phyloP scores from a whole-genome alignment of 2,797 vertebrate species.

The Coregonus ussuriensis region DNA sequence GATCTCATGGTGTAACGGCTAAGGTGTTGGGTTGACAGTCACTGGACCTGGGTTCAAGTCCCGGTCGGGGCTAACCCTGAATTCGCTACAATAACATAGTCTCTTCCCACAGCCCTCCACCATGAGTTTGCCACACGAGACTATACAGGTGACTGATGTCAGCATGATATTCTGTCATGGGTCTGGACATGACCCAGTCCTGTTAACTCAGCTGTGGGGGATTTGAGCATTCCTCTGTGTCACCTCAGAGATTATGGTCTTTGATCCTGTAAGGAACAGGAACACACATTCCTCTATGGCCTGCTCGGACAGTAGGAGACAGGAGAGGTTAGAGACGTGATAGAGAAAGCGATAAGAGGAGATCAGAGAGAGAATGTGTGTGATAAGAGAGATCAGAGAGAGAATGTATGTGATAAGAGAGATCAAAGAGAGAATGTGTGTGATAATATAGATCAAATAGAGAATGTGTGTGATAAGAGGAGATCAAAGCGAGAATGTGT shows the following conservation, averaged over 20 bases:
- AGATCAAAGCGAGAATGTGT: not conserved
- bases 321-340: constrained; percentile 13
- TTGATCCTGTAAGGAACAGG: constrained; percentile 44
- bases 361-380: too few relatives aligned
- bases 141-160: too few relatives aligned
- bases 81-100: too few relatives aligned
- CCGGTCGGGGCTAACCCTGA: too few relatives aligned
- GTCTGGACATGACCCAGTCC: constrained; percentile 2
- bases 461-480: not conserved
- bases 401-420: not conserved
- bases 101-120: too few relatives aligned
- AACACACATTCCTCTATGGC: constrained; percentile 23
- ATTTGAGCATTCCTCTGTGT: constrained; percentile 42
- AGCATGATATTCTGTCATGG: not conserved
- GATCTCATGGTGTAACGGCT: too few relatives aligned
- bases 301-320: not conserved
- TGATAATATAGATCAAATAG: not conserved
- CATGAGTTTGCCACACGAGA: too few relatives aligned
- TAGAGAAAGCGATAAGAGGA: not conserved
- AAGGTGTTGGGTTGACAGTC: not conserved
- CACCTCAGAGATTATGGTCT: constrained; percentile 41
- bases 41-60: too few relatives aligned
- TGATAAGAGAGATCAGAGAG: not conserved
- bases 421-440: not conserved
- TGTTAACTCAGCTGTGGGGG: constrained; percentile 61